phyloP scores from a whole-genome alignment of 2,888 invertebrate genomes.

The Papilio protenor region DNA sequence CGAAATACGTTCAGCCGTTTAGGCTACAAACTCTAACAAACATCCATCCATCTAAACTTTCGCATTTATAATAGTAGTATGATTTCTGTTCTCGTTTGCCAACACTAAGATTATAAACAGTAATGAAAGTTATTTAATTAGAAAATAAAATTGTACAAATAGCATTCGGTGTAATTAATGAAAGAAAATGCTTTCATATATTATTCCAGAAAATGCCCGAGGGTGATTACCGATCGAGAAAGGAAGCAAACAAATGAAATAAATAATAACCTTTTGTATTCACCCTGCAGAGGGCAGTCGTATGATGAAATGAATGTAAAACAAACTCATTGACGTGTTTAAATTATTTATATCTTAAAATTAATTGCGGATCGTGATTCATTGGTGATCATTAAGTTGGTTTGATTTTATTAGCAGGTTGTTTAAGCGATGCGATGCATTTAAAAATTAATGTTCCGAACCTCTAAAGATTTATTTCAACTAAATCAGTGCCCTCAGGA shows the following conservation, averaged over 20 bases:
- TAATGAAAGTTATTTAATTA: neutral
- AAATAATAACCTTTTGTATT: slow-evolving; percentile 37
- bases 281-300: slow-evolving; percentile 24
- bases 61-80: neutral
- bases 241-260: slow-evolving; percentile 34
- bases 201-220: slow-evolving; percentile 23
- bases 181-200: slow-evolving; percentile 28
- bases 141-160: neutral
- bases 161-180: neutral
- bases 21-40: too few relatives aligned
- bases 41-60: neutral
- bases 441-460: slow-evolving; percentile 51
- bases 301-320: slow-evolving; percentile 37
- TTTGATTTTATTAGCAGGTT: slow-evolving; percentile 42
- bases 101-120: neutral
- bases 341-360: slow-evolving; percentile 43
- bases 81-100: neutral
- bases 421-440: slow-evolving; percentile 38
- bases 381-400: slow-evolving; percentile 41
- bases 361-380: slow-evolving; percentile 39
- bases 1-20: too few relatives aligned
- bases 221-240: slow-evolving; percentile 20
- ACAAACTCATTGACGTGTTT: slow-evolving; percentile 39
- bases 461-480: slow-evolving; percentile 55
- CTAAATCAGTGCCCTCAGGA: slow-evolving; percentile 59